Evolutionary conservation across 2,113 vertebrate species (phyloP).

Genomic region (Tympanuchus pallidicinctus): DNA sequence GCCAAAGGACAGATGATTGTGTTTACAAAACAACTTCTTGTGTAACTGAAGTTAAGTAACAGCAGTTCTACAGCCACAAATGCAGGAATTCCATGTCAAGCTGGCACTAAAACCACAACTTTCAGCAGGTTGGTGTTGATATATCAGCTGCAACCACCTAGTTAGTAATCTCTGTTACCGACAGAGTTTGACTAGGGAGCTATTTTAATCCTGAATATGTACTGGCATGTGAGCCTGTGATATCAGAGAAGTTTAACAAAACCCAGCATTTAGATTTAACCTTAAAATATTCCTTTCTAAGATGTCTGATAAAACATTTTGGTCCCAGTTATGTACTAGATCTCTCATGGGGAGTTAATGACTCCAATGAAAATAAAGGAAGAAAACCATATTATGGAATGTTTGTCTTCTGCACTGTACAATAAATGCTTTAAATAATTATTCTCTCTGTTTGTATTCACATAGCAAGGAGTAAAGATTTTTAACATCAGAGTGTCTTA

Average conservation of each 20-base stretch:
- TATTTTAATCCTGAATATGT: neutral
- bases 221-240: neutral
- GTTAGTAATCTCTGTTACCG: rapidly evolving
- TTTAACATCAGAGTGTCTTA: neutral
- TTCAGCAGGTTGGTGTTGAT: neutral
- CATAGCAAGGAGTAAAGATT: neutral
- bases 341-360: neutral
- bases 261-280: neutral
- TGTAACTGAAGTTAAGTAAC: neutral
- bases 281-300: neutral
- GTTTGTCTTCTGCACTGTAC: neutral
- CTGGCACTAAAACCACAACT: neutral
- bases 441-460: neutral
- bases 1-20: neutral
- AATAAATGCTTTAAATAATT: neutral
- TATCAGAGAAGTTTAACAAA: neutral
- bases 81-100: neutral
- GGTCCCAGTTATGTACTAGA: neutral
- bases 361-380: neutral
- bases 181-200: neutral
- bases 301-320: neutral
- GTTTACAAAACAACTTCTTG: neutral
- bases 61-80: neutral
- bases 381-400: neutral
- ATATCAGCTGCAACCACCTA: neutral